Base-by-base conservation (phyloP, 2,113 vertebrate genomes). In the Takifugu bimaculatus region DNA sequence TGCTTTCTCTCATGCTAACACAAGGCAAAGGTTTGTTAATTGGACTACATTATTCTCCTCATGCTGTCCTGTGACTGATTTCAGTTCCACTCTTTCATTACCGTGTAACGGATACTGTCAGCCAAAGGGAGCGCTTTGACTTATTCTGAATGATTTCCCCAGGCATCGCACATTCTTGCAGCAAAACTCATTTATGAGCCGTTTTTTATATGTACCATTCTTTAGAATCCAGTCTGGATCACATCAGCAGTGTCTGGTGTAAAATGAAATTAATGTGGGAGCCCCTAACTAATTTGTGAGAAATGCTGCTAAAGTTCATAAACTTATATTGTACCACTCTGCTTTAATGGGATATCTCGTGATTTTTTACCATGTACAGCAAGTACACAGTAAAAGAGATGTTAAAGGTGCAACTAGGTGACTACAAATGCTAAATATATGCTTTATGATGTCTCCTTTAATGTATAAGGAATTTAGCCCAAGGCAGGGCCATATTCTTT, bases 101-200 rank as follows among this genome's bases (percentile, higher is more conserved):
- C 27, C 32, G 35, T 26, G 44, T 28, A 49, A 57, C 32, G 74
- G 65, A 78, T 26, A 64, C 39, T 52, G 63, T 60, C 39, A 60
- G 64, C 62, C 53, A 60, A 68, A 51, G 53, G 32, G 65, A 13
- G 63, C 50, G 54, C 28, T 57, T 60, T 64, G 42, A 26, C 44
- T 54, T 60, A 47, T 50, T 59, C 39, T 55, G 35, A 64, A 75
- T 68, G 68, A 75, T 79, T 81, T 81, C 68, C 73, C 78, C 44
- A 50, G 68, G 54, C 43, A n/a, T 63, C 28, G 42, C 39, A 54
- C 15, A 28, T 28, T 49, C 63, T 53, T 26, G 26, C 26, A 58
- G 62, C 35, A 63, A 51, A 12, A 26, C 68, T 15, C 77, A 80
- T 80, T 68, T 50, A 51, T 59, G 39, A 70, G 47, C 56, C 28